Evolutionary conservation across 2,113 vertebrate genomes (phyloP), one percentile per base, ranked within the genome.

Genomic region (Petrocephalus zakoni): DNA sequence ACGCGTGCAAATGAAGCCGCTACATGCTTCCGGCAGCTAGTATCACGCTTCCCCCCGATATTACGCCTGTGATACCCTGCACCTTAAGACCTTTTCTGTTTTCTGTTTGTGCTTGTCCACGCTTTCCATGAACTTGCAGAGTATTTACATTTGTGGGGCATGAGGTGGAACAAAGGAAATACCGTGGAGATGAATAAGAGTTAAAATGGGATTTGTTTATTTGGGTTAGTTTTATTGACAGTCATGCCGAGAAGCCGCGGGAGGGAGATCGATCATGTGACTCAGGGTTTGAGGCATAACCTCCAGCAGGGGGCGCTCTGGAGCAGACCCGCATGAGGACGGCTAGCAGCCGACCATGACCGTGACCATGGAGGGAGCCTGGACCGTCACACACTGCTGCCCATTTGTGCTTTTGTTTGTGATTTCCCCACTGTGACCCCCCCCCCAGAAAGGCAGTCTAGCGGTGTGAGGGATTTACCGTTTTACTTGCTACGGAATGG

Each of bases 401-500:
- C 29, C 29, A 37, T 10, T 75, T 19, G 9, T 5, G n/a, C 13
- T 34, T 72, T 34, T 72, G 11, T 75, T 75, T 75, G 25, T 17
- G 37, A 75, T 75, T 34, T 42, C 68, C 68, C 29, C n/a, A n/a
- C n/a, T 4, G 61, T 64, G 61, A 29, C 9, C 47, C 47, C 2
- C 47, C 47, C 61, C 10, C 9, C 7, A 22, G 46, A 84, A 52
- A 51, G 4, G 21, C 19, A 85, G 82, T 52, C 46, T 85, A 17
- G 17, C n/a, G 42, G 10, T 15, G n/a, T n/a, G 49, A 85, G n/a
- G 47, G 82, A 85, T 85, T 85, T 85, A 85, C 10, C 51, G 82
- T 85, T 52, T 85, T 52, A 85, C n/a, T 85, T 85, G 82, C 82
- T 52, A 52, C 10, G n/a, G 52, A 51, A 29, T 85, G 82, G 49